A percentile compares a stretch with the other conserved stretches of the same genome.
Conservation (phyloP, 2,888 invertebrate genomes). For the Salticus scenicus region DNA sequence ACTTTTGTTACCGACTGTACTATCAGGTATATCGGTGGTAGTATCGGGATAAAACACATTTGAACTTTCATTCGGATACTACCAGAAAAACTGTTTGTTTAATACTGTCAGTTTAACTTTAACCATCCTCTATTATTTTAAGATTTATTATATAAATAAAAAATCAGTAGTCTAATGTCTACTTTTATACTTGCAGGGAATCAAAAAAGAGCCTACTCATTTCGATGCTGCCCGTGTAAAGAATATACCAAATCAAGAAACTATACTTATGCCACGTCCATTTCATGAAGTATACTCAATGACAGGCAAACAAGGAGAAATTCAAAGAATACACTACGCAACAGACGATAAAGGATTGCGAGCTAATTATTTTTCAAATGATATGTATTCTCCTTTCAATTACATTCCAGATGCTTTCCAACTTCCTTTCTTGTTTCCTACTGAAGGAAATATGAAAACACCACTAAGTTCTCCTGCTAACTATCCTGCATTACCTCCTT, state of each 20-base stretch:
- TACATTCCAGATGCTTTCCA: neutral
- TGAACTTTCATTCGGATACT: no score
- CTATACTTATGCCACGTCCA: neutral
- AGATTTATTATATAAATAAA: no score
- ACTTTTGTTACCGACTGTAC: no score
- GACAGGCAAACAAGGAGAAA: slow-evolving; percentile 15
- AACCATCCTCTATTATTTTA: no score
- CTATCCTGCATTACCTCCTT: neutral
- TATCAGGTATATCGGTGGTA: no score
- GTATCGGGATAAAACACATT: no score
- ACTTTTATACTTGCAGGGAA: neutral
- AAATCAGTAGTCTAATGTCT: no score
- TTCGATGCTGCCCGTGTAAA: neutral
- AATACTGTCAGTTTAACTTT: no score
- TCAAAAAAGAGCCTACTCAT: no score
- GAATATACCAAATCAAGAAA: neutral
- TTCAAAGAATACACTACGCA: slow-evolving; percentile 37
- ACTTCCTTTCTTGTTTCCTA: neutral
- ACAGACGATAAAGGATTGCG: slow-evolving; percentile 33
- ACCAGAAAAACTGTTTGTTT: no score
- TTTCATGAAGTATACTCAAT: slow-evolving; percentile 44
- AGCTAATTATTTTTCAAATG: slow-evolving; percentile 39
- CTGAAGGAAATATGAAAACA: neutral
- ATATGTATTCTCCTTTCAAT: neutral
- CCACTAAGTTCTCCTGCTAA: neutral